These are phyloP conservation scores for Emydura subglobosa DNA, from an alignment of 2,113 vertebrate species.

Conservation along the genomic window DNA sequence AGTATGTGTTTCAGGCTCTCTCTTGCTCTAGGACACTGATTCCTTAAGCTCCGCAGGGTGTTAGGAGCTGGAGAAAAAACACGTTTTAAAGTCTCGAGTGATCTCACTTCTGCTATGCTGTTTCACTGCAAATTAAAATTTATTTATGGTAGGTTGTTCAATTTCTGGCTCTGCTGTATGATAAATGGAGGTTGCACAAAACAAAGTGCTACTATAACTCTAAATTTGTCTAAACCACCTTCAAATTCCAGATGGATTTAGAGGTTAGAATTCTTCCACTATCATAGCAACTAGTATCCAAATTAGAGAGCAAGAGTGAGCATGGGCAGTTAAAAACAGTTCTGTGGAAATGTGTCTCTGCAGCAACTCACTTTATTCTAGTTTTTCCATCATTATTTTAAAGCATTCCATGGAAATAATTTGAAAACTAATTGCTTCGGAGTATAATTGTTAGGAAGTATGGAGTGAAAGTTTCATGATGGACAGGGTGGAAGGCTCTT, in stretches of 20 bases:
- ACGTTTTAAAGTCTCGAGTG: background rate
- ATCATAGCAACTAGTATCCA: background rate
- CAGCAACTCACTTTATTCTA: background rate
- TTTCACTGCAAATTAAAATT: background rate
- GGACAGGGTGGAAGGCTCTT: background rate
- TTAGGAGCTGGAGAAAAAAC: background rate
- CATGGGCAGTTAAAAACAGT: background rate
- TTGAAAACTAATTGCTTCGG: background rate
- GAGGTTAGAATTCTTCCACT: background rate
- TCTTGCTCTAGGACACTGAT: background rate
- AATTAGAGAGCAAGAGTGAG: background rate
- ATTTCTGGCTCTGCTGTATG: background rate
- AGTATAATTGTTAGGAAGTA: background rate
- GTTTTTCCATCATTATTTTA: background rate
- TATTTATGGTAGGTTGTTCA: background rate
- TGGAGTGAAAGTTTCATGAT: background rate
- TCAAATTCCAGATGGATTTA: background rate
- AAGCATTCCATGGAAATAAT: background rate
- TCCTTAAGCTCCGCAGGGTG: background rate
- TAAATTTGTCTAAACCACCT: background rate
- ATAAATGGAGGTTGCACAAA: background rate
- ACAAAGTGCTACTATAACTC: background rate
- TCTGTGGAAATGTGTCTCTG: background rate
- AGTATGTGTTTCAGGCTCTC: too few species aligned
- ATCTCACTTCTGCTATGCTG: background rate